phyloP scores from a whole-genome alignment of 2,797 vertebrate species.

The Phalanger gymnotis region DNA sequence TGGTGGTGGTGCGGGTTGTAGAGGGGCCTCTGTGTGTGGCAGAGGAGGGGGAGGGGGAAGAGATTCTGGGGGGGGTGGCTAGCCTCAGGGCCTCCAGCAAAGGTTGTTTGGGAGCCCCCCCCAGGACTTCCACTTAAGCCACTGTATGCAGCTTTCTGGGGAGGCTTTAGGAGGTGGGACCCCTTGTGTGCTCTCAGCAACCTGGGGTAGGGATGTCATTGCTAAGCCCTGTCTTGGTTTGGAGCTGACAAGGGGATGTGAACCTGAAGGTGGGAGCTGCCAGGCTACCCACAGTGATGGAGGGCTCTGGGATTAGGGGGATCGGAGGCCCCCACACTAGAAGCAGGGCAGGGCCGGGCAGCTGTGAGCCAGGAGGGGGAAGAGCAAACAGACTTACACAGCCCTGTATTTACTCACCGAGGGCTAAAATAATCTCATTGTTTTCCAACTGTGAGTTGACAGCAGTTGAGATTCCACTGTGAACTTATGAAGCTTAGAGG shows the following conservation, averaged over 20 bases:
- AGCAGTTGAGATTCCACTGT: background rate
- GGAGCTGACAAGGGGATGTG: background rate
- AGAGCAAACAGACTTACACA: background rate
- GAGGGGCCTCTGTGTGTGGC: too few relatives aligned
- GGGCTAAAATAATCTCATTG: conserved; percentile 20
- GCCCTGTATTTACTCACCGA: background rate
- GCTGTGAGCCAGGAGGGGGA: background rate
- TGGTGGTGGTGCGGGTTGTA: background rate
- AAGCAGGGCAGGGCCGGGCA: background rate
- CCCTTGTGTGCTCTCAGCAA: background rate
- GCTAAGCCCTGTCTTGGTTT: background rate
- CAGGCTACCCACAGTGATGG: background rate
- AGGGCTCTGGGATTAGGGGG: background rate
- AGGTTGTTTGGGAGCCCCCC: background rate
- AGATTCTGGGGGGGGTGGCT: too few relatives aligned
- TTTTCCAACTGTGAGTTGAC: background rate
- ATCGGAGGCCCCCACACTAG: background rate
- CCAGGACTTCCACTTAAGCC: background rate
- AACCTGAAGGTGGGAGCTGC: background rate
- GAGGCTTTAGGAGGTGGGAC: background rate
- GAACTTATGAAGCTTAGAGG: conserved; percentile 26
- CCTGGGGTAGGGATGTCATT: background rate
- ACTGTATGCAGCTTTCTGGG: background rate
- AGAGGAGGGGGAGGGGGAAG: background rate
- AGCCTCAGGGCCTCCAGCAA: background rate